Evolutionary conservation across 2,888 invertebrate species (phyloP), one percentile per base, ranked within the genome.

Genomic region (Nipponacmea schrenckii): DNA sequence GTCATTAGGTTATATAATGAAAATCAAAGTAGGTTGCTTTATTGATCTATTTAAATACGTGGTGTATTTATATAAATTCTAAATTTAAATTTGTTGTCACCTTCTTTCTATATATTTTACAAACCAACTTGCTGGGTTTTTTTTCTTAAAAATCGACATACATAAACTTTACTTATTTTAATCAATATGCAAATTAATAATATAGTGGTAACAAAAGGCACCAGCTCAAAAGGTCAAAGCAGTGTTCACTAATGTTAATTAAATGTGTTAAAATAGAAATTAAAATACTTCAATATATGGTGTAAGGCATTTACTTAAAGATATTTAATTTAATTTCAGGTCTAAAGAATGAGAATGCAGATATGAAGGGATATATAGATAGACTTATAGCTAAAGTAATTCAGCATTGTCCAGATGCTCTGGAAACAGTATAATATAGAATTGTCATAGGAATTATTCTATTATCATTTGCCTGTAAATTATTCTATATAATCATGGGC

Each of bases 351-450:
- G 83, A 87, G 71, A 87, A 88, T 72, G 75, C 77, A n/a, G 81
- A 84, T 69, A 84, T 88, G 85, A 84, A 83, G 64, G 71, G 72
- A 0, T 88, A 88, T 80, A 86, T 88, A 39, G 87, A 87, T 69
- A 82, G 81, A 64, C 76, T 88, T 45, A 81, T 88, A 12, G 79
- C 85, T 50, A 81, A 84, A 70, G 86, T 86, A 48, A 84, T 88
- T 75, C 67, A 76, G 24, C 81, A 83, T 65, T 88, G 88, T 76
- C 88, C 88, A 0, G 86, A 88, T 66, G 85, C 85, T 0, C 76
- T 88, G 62, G 82, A 56, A 56, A 56, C 56, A 10, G 56, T 56
- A 10, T 56, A 56, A 56, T 39, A 31, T 5, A 10, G 39, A 8
- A 10, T 39, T 10, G 39, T 10, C 10, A 5, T 39, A 39, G 39